Conservation (phyloP, 2,113 vertebrate species). For the Myotis davidii region DNA sequence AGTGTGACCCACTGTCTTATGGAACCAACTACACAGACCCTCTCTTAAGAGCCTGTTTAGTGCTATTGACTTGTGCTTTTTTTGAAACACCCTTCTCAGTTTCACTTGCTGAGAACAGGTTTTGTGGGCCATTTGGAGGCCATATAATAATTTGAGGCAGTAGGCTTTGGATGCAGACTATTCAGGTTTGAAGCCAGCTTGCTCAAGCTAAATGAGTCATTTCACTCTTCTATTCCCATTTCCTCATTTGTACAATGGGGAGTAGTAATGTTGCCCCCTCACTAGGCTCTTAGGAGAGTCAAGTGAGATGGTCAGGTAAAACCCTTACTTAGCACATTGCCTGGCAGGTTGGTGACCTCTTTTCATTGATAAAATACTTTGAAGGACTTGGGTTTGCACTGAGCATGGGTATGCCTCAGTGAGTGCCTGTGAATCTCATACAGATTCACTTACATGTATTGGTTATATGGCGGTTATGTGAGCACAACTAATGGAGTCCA, state of each 20-base stretch:
- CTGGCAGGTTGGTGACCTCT: not conserved
- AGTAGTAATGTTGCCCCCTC: too few species aligned
- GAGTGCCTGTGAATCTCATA: not conserved
- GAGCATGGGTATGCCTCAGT: not conserved
- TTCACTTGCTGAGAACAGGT: not conserved
- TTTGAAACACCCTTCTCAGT: not conserved
- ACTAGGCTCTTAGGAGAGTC: not conserved
- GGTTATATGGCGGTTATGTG: accelerated
- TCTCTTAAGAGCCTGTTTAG: not conserved
- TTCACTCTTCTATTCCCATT: not conserved
- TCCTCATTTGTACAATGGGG: not conserved
- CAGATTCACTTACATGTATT: not conserved
- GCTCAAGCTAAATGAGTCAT: not conserved
- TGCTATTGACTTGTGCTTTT: not conserved
- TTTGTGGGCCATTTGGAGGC: not conserved
- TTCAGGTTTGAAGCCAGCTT: not conserved
- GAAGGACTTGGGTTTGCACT: not conserved
- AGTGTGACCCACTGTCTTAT: not conserved
- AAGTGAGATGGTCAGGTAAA: not conserved
- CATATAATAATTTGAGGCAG: not conserved
- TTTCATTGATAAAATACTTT: not conserved
- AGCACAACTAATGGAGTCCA: not conserved
- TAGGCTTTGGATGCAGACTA: not conserved
- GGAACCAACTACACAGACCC: not conserved
- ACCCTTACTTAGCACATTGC: not conserved